Base-by-base conservation (phyloP, 2,113 vertebrate genomes). In the Lycaon pictus region DNA sequence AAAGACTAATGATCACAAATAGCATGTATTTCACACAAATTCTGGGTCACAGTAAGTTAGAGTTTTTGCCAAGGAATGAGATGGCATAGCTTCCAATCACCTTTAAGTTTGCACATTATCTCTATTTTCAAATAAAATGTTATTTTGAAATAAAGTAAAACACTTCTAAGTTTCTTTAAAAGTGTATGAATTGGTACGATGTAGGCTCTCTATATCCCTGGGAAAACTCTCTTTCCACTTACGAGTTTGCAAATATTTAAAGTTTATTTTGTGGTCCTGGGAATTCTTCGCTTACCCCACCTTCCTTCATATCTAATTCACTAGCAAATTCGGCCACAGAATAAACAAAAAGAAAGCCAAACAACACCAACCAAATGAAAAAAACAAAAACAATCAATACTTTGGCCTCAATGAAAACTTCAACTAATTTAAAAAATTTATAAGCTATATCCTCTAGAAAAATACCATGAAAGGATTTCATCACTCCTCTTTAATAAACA, bases 111-210 rank as follows among this genome's bases (percentile, higher is more conserved):
- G 19, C 7, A 55, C 8, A 63, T 77, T 76, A 85, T 16, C 5
- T 32, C 27, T 84, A 76, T 77, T 76, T 96, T 89, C 17, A 94
- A 94, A 95, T 82, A 91, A 74, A 94, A 69, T 48, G 22, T 25
- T 82, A 93, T 69, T 89, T 79, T 56, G 90, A 88, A 80, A 56
- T 58, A 63, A 93, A 92, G 72, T 60, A 74, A 88, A 90, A 93
- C 71, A 19, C 23, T 86, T 83, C 65, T 88, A 62, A 76, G 17
- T 74, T 62, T 86, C 43, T 35, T 80, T 29, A 84, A 74, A 88
- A 89, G 58, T 43, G 23, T 76, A 84, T 67, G 27, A 94, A 88
- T 71, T 94, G 11, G 35, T 74, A 35, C 60, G 29, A 95, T 62
- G 63, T 5, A 90, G 80, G 23, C 7, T 67, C 32, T 56, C 77